phyloP scores from a whole-genome alignment of 2,797 vertebrate species.

The Zalophus californianus region DNA sequence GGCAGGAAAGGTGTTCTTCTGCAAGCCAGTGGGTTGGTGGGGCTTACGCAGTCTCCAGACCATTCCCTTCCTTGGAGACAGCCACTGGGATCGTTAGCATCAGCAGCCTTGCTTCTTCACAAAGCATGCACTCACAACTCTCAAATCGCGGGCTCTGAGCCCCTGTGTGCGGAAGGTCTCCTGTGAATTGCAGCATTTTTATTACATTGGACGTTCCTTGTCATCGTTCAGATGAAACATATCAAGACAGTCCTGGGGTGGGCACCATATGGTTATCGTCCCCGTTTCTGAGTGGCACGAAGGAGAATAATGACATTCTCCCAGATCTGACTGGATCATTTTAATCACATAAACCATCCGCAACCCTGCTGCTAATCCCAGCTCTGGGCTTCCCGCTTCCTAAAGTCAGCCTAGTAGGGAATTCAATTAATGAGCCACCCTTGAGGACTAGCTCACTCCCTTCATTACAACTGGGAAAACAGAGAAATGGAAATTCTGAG shows the following conservation, averaged over 20 bases:
- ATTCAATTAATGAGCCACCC: conserved; percentile 81
- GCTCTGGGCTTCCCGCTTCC: conserved; percentile 66
- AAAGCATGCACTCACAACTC: background rate
- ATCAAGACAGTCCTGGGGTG: conserved; percentile 25
- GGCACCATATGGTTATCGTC: background rate
- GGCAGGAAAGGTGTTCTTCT: background rate
- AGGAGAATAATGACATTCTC: conserved; percentile 59
- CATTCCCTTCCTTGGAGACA: background rate
- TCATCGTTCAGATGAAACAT: conserved; percentile 35
- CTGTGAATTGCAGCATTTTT: background rate
- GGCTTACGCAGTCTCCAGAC: too few relatives aligned
- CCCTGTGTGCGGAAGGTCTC: conserved; percentile 57
- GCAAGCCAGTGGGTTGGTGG: accelerated
- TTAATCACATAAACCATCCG: conserved; percentile 73
- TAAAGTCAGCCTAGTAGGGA: conserved; percentile 74
- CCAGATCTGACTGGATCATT: conserved; percentile 65
- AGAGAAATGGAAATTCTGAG: conserved; percentile 41
- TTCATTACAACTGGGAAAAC: conserved; percentile 27
- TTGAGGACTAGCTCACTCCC: conserved; percentile 57
- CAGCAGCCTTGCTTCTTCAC: background rate
- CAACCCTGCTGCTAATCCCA: conserved; percentile 63
- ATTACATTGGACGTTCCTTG: background rate
- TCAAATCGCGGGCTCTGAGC: background rate
- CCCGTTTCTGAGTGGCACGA: conserved; percentile 44
- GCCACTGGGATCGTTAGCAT: background rate